These are phyloP conservation scores for Planococcus citri DNA, from an alignment of 1,140 invertebrate species.

Conservation along the genomic window DNA sequence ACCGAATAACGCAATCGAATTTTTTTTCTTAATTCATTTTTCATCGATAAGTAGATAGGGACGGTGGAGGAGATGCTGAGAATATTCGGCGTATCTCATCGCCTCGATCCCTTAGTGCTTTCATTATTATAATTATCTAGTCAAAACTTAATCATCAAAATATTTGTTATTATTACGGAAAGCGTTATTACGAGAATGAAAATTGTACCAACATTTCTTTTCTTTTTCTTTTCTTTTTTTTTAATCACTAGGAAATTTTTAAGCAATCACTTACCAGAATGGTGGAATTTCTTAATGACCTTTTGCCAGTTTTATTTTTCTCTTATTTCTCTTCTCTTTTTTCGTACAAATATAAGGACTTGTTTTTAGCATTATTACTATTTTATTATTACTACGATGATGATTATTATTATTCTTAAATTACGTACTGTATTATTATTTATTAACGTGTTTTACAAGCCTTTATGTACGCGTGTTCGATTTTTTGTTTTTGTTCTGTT, in stretches of 20 bases:
- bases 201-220: not conserved
- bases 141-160: conserved; percentile 8
- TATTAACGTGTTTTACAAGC: not conserved
- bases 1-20: too few relatives aligned
- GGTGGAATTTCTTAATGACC: not conserved
- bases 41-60: too few relatives aligned
- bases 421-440: not conserved
- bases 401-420: too few relatives aligned
- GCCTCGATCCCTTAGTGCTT: too few relatives aligned
- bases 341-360: too few relatives aligned
- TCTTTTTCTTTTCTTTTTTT: not conserved
- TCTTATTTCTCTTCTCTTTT: not conserved
- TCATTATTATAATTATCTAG: not conserved
- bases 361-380: too few relatives aligned
- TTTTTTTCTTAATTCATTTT: too few relatives aligned
- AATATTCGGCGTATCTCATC: too few relatives aligned
- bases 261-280: not conserved
- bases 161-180: not conserved
- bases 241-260: not conserved
- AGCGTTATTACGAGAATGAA: not conserved
- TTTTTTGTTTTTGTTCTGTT: not conserved
- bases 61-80: too few relatives aligned
- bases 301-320: not conserved
- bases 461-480: not conserved
- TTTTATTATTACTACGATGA: too few relatives aligned